Conservation (phyloP, 92 coral and sea anemone species). For the Ricordea florida region DNA sequence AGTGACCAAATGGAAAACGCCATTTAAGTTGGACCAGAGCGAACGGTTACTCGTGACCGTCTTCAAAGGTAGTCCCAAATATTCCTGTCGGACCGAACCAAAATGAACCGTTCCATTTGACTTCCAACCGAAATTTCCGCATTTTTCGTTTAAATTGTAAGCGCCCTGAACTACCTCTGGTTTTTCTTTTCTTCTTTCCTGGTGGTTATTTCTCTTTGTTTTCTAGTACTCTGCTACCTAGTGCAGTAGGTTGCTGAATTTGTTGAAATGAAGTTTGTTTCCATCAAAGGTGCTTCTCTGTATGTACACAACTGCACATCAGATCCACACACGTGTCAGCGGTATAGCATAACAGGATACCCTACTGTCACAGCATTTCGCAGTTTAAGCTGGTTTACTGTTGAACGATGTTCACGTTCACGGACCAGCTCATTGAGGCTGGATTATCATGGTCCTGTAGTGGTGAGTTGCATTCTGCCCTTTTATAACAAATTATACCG, state of each 20-base stretch:
- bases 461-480: no score
- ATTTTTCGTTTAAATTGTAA: background rate
- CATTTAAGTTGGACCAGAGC: no score
- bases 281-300: slow-evolving; percentile 71
- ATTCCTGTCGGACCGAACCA: no score
- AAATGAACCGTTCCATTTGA: no score
- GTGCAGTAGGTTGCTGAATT: background rate
- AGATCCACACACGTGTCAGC: slow-evolving; percentile 72
- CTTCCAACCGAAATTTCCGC: no score
- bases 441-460: slow-evolving; percentile 89
- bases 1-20: no score
- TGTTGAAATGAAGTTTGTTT: background rate
- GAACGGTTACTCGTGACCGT: no score
- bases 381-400: slow-evolving; percentile 88
- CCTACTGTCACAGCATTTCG: slow-evolving; percentile 95
- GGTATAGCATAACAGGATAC: slow-evolving; percentile 84
- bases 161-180: no score
- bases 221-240: background rate
- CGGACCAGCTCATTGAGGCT: slow-evolving; percentile 65
- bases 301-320: slow-evolving; percentile 89
- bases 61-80: no score
- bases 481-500: no score
- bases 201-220: background rate
- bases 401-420: slow-evolving; percentile 67
- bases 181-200: no score